Conservation (phyloP, 2,113 vertebrate genomes). For the Aptenodytes patagonicus region DNA sequence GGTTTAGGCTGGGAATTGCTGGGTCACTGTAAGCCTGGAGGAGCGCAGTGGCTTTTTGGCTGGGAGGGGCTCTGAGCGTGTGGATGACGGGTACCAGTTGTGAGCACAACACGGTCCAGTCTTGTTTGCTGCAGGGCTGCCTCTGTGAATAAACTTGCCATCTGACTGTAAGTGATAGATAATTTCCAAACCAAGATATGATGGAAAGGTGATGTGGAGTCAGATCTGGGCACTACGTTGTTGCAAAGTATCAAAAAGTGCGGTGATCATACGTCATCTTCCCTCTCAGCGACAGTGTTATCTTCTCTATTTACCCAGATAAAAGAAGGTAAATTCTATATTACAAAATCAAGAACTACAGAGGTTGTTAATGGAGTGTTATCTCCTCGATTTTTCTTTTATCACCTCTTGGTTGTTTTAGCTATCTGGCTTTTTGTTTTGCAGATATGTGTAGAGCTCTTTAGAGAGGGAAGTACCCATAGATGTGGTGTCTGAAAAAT, state of each 20-base stretch:
- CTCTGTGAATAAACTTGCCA: neutral
- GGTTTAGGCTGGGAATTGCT: neutral
- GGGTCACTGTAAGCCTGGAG: neutral
- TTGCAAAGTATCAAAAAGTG: neutral
- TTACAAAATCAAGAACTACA: slow-evolving; percentile 34
- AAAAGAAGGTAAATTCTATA: slow-evolving; percentile 32
- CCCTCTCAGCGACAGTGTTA: neutral
- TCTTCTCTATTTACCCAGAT: slow-evolving; percentile 22
- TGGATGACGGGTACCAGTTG: neutral
- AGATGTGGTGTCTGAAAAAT: neutral
- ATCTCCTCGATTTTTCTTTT: neutral
- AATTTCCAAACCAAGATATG: neutral
- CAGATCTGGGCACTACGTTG: neutral
- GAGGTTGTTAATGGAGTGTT: neutral
- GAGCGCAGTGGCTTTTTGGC: neutral
- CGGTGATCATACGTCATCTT: neutral
- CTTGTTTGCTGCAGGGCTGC: neutral
- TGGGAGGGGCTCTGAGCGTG: neutral
- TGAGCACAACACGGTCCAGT: rapidly evolving
- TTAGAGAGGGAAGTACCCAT: neutral
- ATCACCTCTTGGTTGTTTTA: neutral
- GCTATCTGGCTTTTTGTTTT: slow-evolving; percentile 22
- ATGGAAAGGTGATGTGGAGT: neutral
- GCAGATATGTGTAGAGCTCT: neutral
- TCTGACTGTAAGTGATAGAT: neutral